phyloP scores from a whole-genome alignment of 2,888 invertebrate genomes.

The Idaea dimidiata region DNA sequence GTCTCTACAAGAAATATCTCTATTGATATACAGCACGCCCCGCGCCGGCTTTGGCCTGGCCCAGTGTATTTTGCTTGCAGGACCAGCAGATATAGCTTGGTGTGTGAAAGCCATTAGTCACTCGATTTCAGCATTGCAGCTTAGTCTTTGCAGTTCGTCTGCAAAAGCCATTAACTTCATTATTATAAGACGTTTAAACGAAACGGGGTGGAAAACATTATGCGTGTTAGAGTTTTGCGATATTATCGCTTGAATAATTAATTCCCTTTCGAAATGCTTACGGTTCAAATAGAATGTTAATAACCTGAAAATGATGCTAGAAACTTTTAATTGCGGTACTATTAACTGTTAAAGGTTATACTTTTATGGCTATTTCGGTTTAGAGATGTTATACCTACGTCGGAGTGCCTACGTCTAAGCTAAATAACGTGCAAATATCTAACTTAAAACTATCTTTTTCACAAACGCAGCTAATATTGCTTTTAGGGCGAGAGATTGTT shows the following conservation, averaged over 20 bases:
- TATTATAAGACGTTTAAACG: conserved; percentile 17
- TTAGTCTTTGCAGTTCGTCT: background rate
- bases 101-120: too few relatives aligned
- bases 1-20: too few relatives aligned
- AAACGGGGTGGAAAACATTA: conserved; percentile 23
- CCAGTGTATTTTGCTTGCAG: too few relatives aligned
- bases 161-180: background rate
- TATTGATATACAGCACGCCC: too few relatives aligned
- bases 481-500: too few relatives aligned
- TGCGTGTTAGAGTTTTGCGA: conserved; percentile 36
- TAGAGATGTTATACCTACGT: background rate
- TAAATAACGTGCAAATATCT: too few relatives aligned
- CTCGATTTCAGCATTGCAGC: too few relatives aligned
- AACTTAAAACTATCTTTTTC: too few relatives aligned
- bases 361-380: conserved; percentile 23
- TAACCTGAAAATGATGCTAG: conserved; percentile 60
- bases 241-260: conserved; percentile 61
- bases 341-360: conserved; percentile 48
- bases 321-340: conserved; percentile 60
- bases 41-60: too few relatives aligned
- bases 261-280: conserved; percentile 51
- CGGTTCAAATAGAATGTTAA: conserved; percentile 38
- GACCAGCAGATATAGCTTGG: too few relatives aligned
- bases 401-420: too few relatives aligned
- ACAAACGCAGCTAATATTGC: too few relatives aligned